Conservation (phyloP, 1,140 invertebrate genomes). For the Metaphire vulgaris region DNA sequence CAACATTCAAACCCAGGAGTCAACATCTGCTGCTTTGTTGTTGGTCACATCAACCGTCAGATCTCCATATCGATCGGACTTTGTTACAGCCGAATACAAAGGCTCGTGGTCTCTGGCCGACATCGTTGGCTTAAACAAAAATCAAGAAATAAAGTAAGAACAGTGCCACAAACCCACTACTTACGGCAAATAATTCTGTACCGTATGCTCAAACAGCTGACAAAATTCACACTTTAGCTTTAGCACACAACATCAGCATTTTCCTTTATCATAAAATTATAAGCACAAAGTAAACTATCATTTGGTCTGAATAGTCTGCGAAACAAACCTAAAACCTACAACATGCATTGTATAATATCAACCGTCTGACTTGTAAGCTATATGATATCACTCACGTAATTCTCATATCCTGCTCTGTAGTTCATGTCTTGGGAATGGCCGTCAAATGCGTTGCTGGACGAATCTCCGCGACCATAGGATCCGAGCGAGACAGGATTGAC, state of each 20-base stretch:
- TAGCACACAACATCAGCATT: neutral
- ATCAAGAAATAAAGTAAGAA: neutral
- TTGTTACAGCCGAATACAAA: neutral
- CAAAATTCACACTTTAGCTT: neutral
- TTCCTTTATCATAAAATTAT: too few species aligned
- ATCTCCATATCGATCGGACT: neutral
- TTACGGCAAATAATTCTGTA: neutral
- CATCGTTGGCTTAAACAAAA: neutral
- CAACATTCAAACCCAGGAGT: neutral
- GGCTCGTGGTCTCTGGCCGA: neutral
- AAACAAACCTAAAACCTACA: too few species aligned
- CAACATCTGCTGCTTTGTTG: neutral
- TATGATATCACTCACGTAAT: neutral
- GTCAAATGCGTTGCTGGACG: neutral
- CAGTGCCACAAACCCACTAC: neutral
- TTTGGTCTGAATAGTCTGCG: too few species aligned
- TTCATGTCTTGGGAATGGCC: neutral
- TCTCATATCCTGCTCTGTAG: neutral
- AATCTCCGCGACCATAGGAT: neutral
- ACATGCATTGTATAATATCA: too few species aligned
- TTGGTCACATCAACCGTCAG: neutral
- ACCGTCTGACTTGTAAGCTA: too few species aligned
- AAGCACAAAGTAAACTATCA: too few species aligned
- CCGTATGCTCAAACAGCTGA: neutral
- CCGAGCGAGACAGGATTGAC: neutral